A percentile compares a stretch with the other conserved stretches of the same genome.
Conservation (phyloP, 2,113 vertebrate genomes). For the Chaenogobius annularis region DNA sequence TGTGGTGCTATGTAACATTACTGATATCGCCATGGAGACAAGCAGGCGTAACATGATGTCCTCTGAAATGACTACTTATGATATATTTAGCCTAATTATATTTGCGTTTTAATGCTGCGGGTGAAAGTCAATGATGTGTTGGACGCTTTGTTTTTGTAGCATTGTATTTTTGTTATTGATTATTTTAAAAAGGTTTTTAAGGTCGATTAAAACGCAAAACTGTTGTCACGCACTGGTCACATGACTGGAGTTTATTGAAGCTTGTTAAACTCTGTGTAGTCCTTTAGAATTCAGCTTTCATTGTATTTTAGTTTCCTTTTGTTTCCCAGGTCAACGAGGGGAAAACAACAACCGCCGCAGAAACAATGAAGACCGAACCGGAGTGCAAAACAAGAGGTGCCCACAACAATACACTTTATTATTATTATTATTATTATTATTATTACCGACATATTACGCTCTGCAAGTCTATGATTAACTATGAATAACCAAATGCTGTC, state of each 20-base stretch:
- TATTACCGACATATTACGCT: background rate
- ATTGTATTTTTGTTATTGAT: too few relatives aligned
- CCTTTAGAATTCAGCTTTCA: background rate
- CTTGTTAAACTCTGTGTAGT: background rate
- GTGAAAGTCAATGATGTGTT: background rate
- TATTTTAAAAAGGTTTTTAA: background rate
- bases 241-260: background rate
- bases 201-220: background rate
- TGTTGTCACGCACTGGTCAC: background rate
- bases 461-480: background rate
- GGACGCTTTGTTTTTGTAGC: background rate
- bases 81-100: background rate
- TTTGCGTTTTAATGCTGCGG: too few relatives aligned
- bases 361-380: slow-evolving; percentile 87
- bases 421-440: background rate
- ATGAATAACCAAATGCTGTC: background rate
- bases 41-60: too few relatives aligned
- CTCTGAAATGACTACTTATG: background rate
- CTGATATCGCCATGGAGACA: too few relatives aligned
- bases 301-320: background rate
- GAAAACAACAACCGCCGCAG: slow-evolving; percentile 82
- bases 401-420: slow-evolving; percentile 20
- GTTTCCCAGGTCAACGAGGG: slow-evolving; percentile 78
- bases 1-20: too few relatives aligned
- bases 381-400: slow-evolving; percentile 90